Percentiles rank a stretch among this genome's conserved stretches.
phyloP scores from a whole-genome alignment of 2,888 invertebrate species.

The Ellobium chinense region DNA sequence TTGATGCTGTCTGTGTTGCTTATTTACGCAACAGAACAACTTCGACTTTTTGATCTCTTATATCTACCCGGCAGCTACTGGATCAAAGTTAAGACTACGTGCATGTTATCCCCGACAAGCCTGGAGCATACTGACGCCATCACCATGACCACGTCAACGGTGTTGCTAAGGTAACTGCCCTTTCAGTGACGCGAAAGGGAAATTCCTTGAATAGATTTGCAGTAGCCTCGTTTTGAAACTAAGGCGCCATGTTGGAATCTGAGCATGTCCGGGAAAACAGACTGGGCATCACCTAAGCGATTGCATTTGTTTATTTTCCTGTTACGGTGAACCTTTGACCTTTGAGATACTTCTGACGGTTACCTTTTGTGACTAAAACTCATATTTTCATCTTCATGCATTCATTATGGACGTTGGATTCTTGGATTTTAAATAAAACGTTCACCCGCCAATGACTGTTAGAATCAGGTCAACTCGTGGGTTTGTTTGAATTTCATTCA shows the following conservation, averaged over 20 bases:
- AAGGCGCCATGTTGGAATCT: slow-evolving; percentile 41
- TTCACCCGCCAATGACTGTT: neutral
- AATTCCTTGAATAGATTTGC: slow-evolving; percentile 19
- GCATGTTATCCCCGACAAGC: too few relatives aligned
- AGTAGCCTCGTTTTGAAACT: slow-evolving; percentile 27
- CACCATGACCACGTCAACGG: neutral
- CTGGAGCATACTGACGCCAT: neutral
- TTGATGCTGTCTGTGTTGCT: too few relatives aligned
- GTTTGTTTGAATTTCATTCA: neutral
- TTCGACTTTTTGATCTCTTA: too few relatives aligned
- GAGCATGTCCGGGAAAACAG: slow-evolving; percentile 41
- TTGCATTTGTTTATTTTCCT: slow-evolving; percentile 32
- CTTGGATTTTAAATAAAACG: too few relatives aligned
- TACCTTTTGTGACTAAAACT: neutral
- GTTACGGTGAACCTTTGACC: slow-evolving; percentile 8
- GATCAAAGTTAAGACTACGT: too few relatives aligned
- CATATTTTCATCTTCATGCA: too few relatives aligned
- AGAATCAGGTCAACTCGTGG: slow-evolving; percentile 11
- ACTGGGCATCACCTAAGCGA: slow-evolving; percentile 19
- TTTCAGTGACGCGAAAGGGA: neutral
- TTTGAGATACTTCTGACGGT: neutral
- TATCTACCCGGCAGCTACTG: too few relatives aligned
- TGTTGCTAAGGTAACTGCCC: slow-evolving; percentile 4
- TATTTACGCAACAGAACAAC: too few relatives aligned
- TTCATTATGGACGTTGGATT: too few relatives aligned